Evolutionary conservation across 1,140 invertebrate genomes (phyloP).

Genomic region (Brachionus manjavacas): DNA sequence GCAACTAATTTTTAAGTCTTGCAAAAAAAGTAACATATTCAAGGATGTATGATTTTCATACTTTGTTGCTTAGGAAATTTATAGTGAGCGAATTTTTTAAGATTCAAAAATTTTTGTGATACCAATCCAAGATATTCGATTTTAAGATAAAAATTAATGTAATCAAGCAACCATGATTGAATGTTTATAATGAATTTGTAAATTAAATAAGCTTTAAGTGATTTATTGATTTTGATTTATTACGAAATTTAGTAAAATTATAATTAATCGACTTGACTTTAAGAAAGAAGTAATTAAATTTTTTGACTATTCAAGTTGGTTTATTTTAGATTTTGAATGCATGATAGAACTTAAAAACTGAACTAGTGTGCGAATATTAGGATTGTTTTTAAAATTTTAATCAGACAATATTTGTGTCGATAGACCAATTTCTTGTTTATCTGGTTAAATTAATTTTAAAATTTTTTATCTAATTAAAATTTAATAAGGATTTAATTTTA

Average conservation of each 20-base stretch:
- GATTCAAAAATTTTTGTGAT: neutral
- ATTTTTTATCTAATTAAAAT: no score
- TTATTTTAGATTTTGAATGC: neutral
- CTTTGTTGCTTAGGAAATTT: neutral
- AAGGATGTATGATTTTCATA: neutral
- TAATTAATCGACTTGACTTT: neutral
- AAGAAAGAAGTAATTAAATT: neutral
- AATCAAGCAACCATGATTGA: neutral
- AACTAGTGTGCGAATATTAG: no score
- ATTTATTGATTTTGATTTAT: neutral
- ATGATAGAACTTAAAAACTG: neutral
- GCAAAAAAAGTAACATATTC: neutral
- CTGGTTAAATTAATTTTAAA: no score
- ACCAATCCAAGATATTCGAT: neutral
- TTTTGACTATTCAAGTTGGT: neutral
- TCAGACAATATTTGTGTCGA: neutral
- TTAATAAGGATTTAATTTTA: no score
- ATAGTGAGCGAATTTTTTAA: neutral
- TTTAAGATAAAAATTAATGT: neutral
- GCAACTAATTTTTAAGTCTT: neutral
- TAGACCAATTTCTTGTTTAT: neutral
- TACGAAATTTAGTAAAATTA: neutral
- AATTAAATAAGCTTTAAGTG: neutral
- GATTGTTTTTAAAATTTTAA: neutral
- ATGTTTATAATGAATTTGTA: neutral